A percentile compares a stretch with the other conserved stretches of the same genome.
phyloP scores from a whole-genome alignment of 2,113 vertebrate species.

The Dasyurus viverrinus region DNA sequence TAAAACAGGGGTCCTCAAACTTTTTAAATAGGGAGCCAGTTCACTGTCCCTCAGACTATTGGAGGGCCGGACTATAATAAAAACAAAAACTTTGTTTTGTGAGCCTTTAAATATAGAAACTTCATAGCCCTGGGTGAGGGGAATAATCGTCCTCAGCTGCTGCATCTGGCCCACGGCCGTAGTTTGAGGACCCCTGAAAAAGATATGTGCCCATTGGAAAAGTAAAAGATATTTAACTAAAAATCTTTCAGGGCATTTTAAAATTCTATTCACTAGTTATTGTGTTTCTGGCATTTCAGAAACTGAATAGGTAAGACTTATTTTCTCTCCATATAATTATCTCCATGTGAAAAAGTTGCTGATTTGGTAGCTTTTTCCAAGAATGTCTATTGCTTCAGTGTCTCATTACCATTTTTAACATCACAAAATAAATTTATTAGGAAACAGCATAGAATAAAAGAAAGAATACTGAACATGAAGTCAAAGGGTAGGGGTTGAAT shows the following conservation, averaged over 20 bases:
- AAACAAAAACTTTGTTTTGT: too few species aligned
- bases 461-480: neutral
- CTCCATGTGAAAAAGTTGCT: neutral
- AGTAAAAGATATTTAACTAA: neutral
- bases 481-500: neutral
- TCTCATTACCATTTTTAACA: neutral
- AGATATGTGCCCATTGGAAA: neutral
- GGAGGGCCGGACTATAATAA: too few species aligned
- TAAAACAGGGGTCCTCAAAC: too few species aligned
- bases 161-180: too few species aligned
- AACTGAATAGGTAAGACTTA: neutral
- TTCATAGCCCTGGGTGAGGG: too few species aligned
- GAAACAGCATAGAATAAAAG: neutral
- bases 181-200: too few species aligned
- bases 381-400: neutral
- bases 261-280: neutral
- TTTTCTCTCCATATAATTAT: slow-evolving; percentile 3
- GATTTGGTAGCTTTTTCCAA: neutral
- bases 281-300: neutral
- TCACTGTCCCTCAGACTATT: too few species aligned
- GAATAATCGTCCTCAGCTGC: too few species aligned
- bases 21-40: too few species aligned
- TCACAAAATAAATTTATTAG: neutral
- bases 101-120: too few species aligned
- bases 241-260: neutral